Evolutionary conservation across 2,113 vertebrate species (phyloP).

Genomic region (Condylura cristata): DNA sequence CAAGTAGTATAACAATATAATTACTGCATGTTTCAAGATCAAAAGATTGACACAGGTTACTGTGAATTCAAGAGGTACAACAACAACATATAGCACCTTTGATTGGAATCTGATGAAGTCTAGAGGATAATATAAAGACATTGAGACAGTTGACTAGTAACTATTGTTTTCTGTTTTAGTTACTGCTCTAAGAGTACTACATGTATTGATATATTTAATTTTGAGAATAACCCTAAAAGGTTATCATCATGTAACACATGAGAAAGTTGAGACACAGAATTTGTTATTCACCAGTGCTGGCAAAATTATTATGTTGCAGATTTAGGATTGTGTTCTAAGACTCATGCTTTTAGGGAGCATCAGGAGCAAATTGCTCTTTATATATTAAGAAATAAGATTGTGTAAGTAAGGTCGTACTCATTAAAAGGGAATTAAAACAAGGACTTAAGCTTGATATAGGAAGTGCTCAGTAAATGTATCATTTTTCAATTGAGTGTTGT

Average conservation of each 20-base stretch:
- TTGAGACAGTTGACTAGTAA: neutral
- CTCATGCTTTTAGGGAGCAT: neutral
- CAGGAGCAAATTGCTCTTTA: neutral
- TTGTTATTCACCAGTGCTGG: neutral
- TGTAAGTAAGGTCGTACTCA: neutral
- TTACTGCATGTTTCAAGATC: neutral
- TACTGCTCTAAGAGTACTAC: neutral
- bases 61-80: neutral
- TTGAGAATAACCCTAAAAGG: neutral
- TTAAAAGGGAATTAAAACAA: neutral
- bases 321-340: neutral
- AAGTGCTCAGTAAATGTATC: neutral
- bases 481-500: neutral
- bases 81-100: neutral
- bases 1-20: neutral
- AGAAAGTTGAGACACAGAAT: constrained; percentile 4
- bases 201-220: neutral
- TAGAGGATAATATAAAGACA: neutral
- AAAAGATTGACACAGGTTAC: neutral
- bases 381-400: constrained; percentile 14
- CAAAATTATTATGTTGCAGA: neutral
- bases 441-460: neutral
- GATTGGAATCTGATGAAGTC: neutral
- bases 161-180: neutral
- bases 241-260: neutral